Evolutionary conservation across 2,113 vertebrate genomes (phyloP).

Genomic region (Nibea coibor): DNA sequence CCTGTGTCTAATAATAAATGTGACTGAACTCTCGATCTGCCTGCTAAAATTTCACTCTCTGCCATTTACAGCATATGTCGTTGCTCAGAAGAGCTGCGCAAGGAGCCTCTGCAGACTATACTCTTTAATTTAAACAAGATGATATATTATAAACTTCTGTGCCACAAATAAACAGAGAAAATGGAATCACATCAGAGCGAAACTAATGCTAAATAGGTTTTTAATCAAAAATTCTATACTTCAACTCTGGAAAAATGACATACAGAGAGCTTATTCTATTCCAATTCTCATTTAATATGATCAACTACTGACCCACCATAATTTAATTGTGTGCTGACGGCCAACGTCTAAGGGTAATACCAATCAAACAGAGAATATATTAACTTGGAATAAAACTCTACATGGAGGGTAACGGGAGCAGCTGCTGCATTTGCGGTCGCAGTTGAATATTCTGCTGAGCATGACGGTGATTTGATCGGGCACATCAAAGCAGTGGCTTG

Average conservation of each 20-base stretch:
- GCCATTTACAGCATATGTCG: slow-evolving; percentile 8
- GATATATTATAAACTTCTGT: neutral
- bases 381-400: slow-evolving; percentile 13
- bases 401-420: slow-evolving; percentile 44
- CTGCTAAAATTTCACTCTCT: neutral
- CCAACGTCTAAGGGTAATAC: neutral
- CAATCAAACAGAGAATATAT: slow-evolving; percentile 32
- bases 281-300: neutral
- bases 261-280: neutral
- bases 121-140: neutral
- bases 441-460: slow-evolving; percentile 51
- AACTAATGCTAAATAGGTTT: neutral
- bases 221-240: neutral
- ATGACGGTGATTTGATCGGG: slow-evolving; percentile 62
- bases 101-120: neutral
- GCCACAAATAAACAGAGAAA: slow-evolving; percentile 2
- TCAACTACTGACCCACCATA: neutral
- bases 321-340: neutral
- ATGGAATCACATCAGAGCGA: neutral
- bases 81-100: neutral
- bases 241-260: neutral
- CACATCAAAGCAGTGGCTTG: slow-evolving; percentile 69
- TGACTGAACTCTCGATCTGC: neutral
- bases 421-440: slow-evolving; percentile 48
- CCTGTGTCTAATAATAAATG: slow-evolving; percentile 37